phyloP scores from a whole-genome alignment of 2,113 vertebrate species.

The Larimichthys crocea region DNA sequence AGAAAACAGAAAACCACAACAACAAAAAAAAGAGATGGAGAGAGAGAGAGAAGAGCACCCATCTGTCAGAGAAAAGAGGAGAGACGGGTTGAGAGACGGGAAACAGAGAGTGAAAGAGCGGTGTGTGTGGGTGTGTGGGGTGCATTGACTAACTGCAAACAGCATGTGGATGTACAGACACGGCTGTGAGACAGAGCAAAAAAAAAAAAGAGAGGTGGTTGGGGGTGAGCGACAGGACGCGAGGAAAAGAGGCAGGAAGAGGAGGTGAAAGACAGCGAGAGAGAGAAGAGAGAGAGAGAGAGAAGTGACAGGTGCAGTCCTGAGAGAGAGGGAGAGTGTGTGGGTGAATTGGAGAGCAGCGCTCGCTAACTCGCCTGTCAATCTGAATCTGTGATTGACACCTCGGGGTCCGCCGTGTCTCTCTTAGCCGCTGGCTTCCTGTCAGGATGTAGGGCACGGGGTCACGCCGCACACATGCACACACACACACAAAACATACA shows the following conservation, averaged over 20 bases:
- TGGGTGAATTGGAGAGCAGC: slow-evolving; percentile 75
- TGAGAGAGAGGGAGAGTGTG: slow-evolving; percentile 73
- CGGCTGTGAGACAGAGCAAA: slow-evolving; percentile 49
- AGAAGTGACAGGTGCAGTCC: slow-evolving; percentile 73
- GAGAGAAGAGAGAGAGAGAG: slow-evolving; percentile 63
- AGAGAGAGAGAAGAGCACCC: slow-evolving; percentile 60
- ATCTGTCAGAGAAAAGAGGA: slow-evolving; percentile 70
- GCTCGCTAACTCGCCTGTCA: slow-evolving; percentile 77
- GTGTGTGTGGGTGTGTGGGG: not conserved
- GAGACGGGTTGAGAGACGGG: slow-evolving; percentile 34
- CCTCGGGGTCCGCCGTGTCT: slow-evolving; percentile 60
- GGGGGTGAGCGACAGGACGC: not conserved
- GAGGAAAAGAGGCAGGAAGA: slow-evolving; percentile 27
- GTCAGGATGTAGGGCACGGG: slow-evolving; percentile 72
- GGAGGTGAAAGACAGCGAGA: slow-evolving; percentile 18
- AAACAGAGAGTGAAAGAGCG: slow-evolving; percentile 2
- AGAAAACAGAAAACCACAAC: slow-evolving; percentile 32
- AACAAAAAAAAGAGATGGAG: slow-evolving; percentile 11
- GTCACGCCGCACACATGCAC: slow-evolving; percentile 44
- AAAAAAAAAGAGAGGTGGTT: slow-evolving; percentile 10
- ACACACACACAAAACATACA: not conserved
- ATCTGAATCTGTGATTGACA: slow-evolving; percentile 77
- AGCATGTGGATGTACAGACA: slow-evolving; percentile 61
- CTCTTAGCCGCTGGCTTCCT: slow-evolving; percentile 69
- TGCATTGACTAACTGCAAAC: slow-evolving; percentile 62